Evolutionary conservation across 2,113 vertebrate genomes (phyloP).

Genomic region (Sinocyclocheilus rhinocerous): DNA sequence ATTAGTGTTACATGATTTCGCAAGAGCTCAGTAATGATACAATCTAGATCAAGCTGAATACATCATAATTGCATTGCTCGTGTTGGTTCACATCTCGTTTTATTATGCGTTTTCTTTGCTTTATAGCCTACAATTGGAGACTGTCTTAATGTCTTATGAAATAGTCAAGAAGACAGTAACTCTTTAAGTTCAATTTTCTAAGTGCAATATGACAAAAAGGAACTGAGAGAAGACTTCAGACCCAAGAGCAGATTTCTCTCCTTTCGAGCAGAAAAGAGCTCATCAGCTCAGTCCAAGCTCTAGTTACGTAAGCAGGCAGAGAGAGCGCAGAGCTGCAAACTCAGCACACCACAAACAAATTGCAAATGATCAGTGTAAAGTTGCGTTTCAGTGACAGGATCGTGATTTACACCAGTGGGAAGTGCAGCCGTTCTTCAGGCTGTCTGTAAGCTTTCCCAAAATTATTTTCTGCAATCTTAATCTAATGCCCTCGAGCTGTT

Average conservation of each 20-base stretch:
- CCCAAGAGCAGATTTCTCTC: neutral
- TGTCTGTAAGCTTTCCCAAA: neutral
- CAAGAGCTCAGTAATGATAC: neutral
- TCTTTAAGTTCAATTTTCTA: neutral
- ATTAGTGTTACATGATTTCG: neutral
- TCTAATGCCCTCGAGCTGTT: neutral
- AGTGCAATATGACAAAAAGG: neutral
- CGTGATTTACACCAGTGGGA: slow-evolving; percentile 24
- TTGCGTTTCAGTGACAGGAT: neutral
- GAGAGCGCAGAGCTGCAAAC: neutral
- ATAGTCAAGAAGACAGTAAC: neutral
- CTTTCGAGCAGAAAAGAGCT: slow-evolving; percentile 13
- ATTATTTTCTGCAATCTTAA: neutral
- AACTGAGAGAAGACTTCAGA: neutral
- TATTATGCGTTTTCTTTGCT: no score
- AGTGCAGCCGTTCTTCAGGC: neutral
- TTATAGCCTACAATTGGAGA: neutral
- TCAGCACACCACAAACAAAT: slow-evolving; percentile 19
- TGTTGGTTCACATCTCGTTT: neutral
- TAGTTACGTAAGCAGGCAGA: neutral
- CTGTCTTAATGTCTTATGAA: neutral
- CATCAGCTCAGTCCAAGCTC: slow-evolving; percentile 21
- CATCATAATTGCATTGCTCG: neutral
- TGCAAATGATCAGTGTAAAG: neutral
- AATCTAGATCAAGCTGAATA: neutral